A percentile compares a stretch with the other conserved stretches of the same genome.
Conservation (phyloP, 2,797 vertebrate species). For the Myotis myotis region DNA sequence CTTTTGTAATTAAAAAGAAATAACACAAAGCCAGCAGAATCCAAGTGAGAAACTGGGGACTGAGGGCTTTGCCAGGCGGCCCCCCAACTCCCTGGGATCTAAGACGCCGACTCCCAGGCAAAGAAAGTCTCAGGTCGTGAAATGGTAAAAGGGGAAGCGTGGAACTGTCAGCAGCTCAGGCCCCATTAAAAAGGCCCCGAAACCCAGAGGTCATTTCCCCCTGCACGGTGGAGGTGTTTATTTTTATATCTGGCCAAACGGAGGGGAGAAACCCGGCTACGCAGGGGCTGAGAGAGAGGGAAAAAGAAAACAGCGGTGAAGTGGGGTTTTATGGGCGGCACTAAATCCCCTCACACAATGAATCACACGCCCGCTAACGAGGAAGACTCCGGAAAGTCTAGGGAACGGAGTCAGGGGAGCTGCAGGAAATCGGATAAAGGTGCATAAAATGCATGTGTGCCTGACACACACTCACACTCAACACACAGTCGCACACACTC, state of each 20-base stretch:
- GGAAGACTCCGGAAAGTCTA: slow-evolving; percentile 81
- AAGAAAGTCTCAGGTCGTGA: slow-evolving; percentile 46
- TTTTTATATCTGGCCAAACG: slow-evolving; percentile 31
- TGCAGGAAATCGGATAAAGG: slow-evolving; percentile 46
- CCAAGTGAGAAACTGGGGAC: neutral
- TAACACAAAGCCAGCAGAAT: neutral
- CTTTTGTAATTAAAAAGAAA: neutral
- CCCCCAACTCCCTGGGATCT: neutral
- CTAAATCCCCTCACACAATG: slow-evolving; percentile 77
- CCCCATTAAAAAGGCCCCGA: slow-evolving; percentile 27
- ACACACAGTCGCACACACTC: neutral
- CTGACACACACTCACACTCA: neutral
- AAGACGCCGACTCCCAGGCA: neutral
- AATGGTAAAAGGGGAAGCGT: neutral
- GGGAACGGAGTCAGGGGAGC: slow-evolving; percentile 69
- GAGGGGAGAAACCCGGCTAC: neutral
- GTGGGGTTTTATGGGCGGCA: slow-evolving; percentile 71
- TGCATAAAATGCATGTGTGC: slow-evolving; percentile 18
- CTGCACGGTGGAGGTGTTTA: neutral
- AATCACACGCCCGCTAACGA: slow-evolving; percentile 73
- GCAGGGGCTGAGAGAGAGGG: neutral
- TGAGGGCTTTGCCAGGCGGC: rapidly evolving
- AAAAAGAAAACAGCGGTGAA: slow-evolving; percentile 71
- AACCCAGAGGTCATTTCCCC: slow-evolving; percentile 37
- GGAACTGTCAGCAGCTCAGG: slow-evolving; percentile 5